phyloP scores from a whole-genome alignment of 2,113 vertebrate species.

The Diphyllodes magnificus region DNA sequence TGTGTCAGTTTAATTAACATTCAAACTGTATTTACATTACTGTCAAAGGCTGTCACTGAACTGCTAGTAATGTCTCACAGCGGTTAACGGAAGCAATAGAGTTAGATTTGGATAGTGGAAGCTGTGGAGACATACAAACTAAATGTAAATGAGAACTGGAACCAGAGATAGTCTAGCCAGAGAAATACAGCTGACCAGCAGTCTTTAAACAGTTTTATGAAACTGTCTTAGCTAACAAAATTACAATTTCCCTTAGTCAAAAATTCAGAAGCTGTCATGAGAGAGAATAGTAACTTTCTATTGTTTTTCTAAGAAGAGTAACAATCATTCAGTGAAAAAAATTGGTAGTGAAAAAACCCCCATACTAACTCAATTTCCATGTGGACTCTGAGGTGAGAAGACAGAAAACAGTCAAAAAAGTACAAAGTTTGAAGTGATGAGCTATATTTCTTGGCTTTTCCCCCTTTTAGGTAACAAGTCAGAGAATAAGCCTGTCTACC shows the following conservation, averaged over 20 bases:
- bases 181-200: not conserved
- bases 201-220: not conserved
- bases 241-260: not conserved
- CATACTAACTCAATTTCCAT: not conserved
- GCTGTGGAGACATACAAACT: not conserved
- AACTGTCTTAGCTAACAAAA: not conserved
- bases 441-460: not conserved
- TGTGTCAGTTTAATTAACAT: not conserved
- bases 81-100: not conserved
- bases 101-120: not conserved
- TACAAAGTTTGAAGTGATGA: not conserved
- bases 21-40: not conserved
- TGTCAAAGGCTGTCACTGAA: not conserved
- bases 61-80: not conserved
- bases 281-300: not conserved
- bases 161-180: not conserved
- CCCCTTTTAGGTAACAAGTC: rapidly evolving
- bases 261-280: not conserved
- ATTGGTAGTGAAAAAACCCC: rapidly evolving
- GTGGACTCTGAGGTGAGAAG: not conserved
- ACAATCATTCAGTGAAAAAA: not conserved
- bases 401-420: not conserved
- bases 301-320: not conserved
- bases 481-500: not conserved
- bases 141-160: not conserved